Evolutionary conservation across 2,113 vertebrate genomes (phyloP), one percentile per base, ranked within the genome.

Genomic region (Centrocercus urophasianus): DNA sequence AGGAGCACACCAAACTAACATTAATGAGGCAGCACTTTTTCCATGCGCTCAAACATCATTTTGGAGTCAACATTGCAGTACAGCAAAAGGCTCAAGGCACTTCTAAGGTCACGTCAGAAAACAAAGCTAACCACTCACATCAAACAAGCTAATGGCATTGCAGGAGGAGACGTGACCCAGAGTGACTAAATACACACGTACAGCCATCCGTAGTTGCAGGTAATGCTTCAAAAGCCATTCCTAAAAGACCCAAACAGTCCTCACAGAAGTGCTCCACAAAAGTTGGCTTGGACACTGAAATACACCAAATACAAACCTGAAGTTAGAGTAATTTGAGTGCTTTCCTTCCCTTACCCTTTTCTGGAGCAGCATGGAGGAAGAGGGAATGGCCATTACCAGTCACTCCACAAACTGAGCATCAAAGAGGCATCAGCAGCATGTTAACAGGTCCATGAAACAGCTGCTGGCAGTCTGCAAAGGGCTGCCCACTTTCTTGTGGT

Each of bases 181-280:
- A 82, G 8, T 38, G 30, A 67, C 28, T 19, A 57, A 72, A 14
- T 1, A 52, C 38, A 74, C 47, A 56, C 0, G 0, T 22, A n/a
- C 2, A 70, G 13, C 1, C 85, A 30, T 72, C 89, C 24, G 8
- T 5, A 73, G 52, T 1, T 6, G 3, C 0, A 0, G 24, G 32
- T 21, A 72, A 83, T 8, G 17, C 34, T 70, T 45, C 63, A 73
- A 47, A 91, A n/a, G 28, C 43, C 38, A 2, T 19, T 60, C 36
- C 66, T 56, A 71, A n/a, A 52, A 80, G 48, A 80, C 27, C 30
- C 47, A 22, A 94, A 52, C 28, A 88, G 60, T 64, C 91, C 60
- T 64, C 3, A 8, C 38, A 76, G 69, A 66, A 74, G 60, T 3
- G 0, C 28, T 73, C 86, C 12, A 11, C 14, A 50, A 28, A 83